Conservation (phyloP, 1,140 invertebrate species). For the Chironomus tepperi region DNA sequence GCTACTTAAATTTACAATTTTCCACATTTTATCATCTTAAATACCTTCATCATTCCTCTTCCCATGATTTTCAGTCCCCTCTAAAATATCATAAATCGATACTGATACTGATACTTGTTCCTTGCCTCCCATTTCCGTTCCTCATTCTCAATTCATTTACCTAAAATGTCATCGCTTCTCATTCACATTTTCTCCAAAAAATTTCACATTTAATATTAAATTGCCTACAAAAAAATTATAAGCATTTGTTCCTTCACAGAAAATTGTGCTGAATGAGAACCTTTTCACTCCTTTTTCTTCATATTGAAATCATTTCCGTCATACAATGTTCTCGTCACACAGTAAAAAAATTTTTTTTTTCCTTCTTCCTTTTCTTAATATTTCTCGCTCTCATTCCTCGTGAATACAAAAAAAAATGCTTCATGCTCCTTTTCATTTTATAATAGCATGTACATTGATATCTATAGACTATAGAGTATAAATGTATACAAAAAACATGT, state of each 20-base stretch:
- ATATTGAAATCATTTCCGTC: background rate
- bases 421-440: background rate
- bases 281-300: background rate
- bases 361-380: background rate
- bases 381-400: background rate
- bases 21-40: too few relatives aligned
- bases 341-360: background rate
- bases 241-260: background rate
- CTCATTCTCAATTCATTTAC: background rate
- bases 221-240: background rate
- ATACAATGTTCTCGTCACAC: background rate
- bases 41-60: too few relatives aligned
- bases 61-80: too few relatives aligned
- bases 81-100: too few relatives aligned
- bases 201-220: background rate
- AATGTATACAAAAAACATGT: background rate
- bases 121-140: too few relatives aligned
- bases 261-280: background rate
- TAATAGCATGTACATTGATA: background rate
- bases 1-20: too few relatives aligned
- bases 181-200: background rate
- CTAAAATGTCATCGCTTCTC: background rate
- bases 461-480: background rate
- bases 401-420: background rate
- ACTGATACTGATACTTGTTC: too few relatives aligned